Conservation (phyloP, 2,797 vertebrate genomes). For the Pachyuromys duprasi region DNA sequence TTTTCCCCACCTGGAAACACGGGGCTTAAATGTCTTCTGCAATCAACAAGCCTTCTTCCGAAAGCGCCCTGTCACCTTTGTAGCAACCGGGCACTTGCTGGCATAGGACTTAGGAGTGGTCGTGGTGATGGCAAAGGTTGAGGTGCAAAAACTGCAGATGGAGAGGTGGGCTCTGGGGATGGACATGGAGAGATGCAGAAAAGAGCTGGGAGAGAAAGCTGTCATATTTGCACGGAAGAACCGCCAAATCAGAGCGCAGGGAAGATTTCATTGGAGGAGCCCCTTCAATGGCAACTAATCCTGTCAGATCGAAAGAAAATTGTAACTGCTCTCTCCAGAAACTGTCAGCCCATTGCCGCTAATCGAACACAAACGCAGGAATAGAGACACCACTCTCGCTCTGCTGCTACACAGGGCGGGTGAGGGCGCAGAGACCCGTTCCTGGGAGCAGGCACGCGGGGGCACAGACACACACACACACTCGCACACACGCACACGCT, state of each 20-base stretch:
- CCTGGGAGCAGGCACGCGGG: background rate
- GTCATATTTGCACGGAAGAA: constrained; percentile 86
- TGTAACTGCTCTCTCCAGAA: constrained; percentile 86
- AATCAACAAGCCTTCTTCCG: constrained; percentile 56
- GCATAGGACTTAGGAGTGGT: background rate
- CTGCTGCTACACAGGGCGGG: background rate
- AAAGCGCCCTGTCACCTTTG: background rate
- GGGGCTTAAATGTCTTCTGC: background rate
- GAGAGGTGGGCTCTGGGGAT: constrained; percentile 59
- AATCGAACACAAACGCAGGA: constrained; percentile 68
- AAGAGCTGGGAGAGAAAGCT: constrained; percentile 82
- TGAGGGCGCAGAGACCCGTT: constrained; percentile 22
- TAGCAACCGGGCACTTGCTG: background rate
- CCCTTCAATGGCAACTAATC: constrained; percentile 84
- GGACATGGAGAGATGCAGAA: constrained; percentile 66
- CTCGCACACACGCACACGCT: background rate
- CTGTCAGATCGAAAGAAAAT: constrained; percentile 87
- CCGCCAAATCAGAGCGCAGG: constrained; percentile 88
- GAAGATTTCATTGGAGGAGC: constrained; percentile 87
- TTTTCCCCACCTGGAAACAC: constrained; percentile 37
- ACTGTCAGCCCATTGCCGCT: constrained; percentile 86
- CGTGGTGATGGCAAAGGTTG: background rate
- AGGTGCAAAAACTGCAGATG: constrained; percentile 79
- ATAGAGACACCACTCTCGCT: background rate
- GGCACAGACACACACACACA: background rate